phyloP scores from a whole-genome alignment of 2,797 vertebrate species.

The Syndactyla subalaris region DNA sequence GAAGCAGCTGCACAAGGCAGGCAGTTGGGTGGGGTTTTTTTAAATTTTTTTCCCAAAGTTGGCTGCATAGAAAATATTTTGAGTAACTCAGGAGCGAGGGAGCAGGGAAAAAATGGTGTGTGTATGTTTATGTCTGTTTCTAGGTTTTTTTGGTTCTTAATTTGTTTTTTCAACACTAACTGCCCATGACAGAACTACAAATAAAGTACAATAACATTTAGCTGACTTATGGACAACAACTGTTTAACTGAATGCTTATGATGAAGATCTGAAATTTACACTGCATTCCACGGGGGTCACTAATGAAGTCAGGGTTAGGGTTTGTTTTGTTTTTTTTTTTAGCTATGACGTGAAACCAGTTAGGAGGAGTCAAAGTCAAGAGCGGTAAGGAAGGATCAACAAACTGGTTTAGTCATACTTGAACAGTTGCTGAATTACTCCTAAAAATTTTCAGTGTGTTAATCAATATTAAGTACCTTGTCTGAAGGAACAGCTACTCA shows the following conservation, averaged over 20 bases:
- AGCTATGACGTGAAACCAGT: background rate
- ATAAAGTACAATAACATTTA: background rate
- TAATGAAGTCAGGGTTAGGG: background rate
- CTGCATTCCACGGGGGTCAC: background rate
- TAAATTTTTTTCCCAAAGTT: background rate
- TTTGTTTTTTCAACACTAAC: background rate
- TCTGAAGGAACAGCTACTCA: background rate
- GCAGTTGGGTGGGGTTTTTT: background rate
- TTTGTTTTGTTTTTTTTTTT: background rate
- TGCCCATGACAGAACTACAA: background rate
- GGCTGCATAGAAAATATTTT: background rate
- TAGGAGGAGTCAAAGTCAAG: background rate
- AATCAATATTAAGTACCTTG: conserved; percentile 14
- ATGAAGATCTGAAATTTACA: background rate
- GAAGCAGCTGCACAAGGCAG: background rate
- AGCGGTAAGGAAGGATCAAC: background rate
- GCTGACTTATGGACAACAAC: background rate
- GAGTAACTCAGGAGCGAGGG: too few relatives aligned
- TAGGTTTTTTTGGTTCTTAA: background rate
- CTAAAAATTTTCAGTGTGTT: background rate
- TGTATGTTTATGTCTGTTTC: accelerated
- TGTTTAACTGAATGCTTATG: background rate
- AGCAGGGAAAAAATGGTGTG: accelerated
- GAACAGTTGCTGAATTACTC: background rate
- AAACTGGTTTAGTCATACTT: background rate